Percentiles rank a stretch among this genome's conserved stretches.
phyloP scores from a whole-genome alignment of 2,888 invertebrate species.

The Nasonovia ribisnigri region DNA sequence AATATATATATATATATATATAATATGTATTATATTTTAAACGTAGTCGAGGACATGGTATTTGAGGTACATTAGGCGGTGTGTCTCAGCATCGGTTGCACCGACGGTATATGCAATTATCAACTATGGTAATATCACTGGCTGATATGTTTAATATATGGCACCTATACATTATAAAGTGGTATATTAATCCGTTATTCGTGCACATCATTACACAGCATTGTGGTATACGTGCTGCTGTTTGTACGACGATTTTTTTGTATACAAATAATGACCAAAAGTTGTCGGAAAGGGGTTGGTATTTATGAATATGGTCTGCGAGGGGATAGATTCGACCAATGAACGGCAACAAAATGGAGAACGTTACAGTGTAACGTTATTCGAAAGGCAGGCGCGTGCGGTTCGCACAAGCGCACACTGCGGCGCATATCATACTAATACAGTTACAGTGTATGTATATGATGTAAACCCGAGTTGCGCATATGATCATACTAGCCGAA shows the following conservation, averaged over 20 bases:
- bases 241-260: background rate
- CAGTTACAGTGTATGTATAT: background rate
- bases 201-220: background rate
- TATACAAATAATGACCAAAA: conserved; percentile 7
- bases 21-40: no score
- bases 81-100: background rate
- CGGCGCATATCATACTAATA: background rate
- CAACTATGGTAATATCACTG: no score
- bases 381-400: conserved; percentile 2
- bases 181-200: background rate
- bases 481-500: background rate
- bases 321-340: conserved; percentile 55
- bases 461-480: background rate
- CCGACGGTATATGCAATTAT: no score
- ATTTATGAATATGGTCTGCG: background rate
- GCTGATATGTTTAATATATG: background rate
- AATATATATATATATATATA: no score
- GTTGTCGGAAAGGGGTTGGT: conserved; percentile 27
- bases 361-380: conserved; percentile 59
- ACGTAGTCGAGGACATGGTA: background rate
- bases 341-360: conserved; percentile 61
- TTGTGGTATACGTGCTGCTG: background rate
- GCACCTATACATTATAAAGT: no score
- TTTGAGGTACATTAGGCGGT: background rate
- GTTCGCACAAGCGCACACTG: conserved; percentile 23